Evolutionary conservation across 1,140 invertebrate species (phyloP), one percentile per base, ranked within the genome.

Genomic region (Caerostris darwini): DNA sequence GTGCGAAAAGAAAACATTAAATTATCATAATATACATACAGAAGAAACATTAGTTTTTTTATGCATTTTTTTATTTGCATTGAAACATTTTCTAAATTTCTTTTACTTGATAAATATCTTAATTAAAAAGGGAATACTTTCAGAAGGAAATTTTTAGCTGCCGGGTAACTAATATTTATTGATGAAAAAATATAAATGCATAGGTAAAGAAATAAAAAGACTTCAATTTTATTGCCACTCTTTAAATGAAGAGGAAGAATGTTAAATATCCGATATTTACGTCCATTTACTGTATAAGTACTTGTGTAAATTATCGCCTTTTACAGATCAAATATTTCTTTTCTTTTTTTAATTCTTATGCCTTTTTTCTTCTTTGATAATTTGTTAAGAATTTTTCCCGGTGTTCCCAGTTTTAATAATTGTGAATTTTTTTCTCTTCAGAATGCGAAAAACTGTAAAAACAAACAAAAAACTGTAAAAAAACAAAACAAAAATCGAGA

Each of bases 221-320:
- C 12, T 53, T 77, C 5, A 19, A 53, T 8, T 77, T 77, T 77
- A 77, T 77, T 77, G 34, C 17, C 14, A 57, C 5, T 57, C 53
- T 58, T 56, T 85, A n/a, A 6, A 14, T 3, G 6, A 56, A 56
- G 54, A n/a, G 56, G 17, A 77, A 77, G 53, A 77, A 77, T 12
- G 12, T 19, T 77, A 77, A 77, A 77, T 53, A 50, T 77, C 71
- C 19, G 5, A 77, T 77, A 77, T 77, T 77, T 77, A 34, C 71
- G 12, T 77, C 50, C 71, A 50, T 77, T 77, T 77, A 77, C 12
- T 77, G 50, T 10, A 4, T 50, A 77, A 77, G 71, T 77, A 77
- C 34, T 77, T 77, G 71, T 77, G 71, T 77, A 77, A 77, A 77
- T 77, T 77, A 77, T 50, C 71, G 71, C 71, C 71, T 77, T 77